phyloP scores from a whole-genome alignment of 2,797 vertebrate species.

The Choloepus didactylus region DNA sequence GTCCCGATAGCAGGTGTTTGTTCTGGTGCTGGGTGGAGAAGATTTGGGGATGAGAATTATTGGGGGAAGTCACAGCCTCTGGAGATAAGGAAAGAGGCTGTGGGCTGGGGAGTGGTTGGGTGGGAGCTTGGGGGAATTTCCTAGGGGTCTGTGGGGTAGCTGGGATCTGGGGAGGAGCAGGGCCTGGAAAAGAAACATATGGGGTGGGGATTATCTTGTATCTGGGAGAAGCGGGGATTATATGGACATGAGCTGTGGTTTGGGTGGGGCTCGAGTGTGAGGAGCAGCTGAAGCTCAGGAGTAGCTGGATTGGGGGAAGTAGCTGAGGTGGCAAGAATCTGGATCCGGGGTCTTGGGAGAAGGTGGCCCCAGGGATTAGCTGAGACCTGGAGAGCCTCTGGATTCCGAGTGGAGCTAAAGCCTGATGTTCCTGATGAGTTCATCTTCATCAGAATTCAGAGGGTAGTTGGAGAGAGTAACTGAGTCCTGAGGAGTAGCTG shows the following conservation, averaged over 20 bases:
- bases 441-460: background rate
- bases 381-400: background rate
- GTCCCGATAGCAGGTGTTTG: background rate
- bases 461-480: background rate
- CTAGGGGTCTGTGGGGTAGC: background rate
- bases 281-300: background rate
- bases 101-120: background rate
- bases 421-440: background rate
- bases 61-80: background rate
- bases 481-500: background rate
- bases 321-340: background rate
- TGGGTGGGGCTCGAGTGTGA: no score
- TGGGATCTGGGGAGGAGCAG: background rate
- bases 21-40: background rate
- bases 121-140: background rate
- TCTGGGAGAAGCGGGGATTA: background rate
- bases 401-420: no score
- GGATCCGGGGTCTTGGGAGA: background rate
- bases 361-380: background rate
- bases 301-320: background rate
- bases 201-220: background rate
- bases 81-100: background rate
- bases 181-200: background rate
- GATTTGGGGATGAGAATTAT: background rate
- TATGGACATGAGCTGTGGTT: background rate